These are phyloP conservation scores for Brachionus plicatilis DNA, from an alignment of 1,140 invertebrate genomes.

Conservation along the genomic window DNA sequence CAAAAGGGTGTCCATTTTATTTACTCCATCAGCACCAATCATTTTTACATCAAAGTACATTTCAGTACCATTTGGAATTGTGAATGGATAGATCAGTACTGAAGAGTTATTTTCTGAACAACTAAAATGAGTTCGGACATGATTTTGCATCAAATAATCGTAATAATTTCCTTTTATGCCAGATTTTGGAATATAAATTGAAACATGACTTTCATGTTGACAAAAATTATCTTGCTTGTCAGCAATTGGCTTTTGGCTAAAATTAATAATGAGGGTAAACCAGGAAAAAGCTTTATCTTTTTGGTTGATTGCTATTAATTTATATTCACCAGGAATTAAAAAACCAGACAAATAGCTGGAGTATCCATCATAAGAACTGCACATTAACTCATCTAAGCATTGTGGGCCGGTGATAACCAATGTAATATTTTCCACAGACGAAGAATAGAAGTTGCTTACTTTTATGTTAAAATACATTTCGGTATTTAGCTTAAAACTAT, in stretches of 20 bases:
- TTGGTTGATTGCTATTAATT: not conserved
- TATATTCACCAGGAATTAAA: not conserved
- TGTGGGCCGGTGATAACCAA: not conserved
- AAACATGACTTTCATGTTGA: not conserved
- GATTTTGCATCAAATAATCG: not conserved
- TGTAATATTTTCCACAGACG: not conserved
- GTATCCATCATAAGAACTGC: not conserved
- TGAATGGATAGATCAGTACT: not conserved
- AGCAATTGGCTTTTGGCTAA: not conserved
- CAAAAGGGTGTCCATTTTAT: conserved; percentile 17
- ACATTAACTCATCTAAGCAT: not conserved
- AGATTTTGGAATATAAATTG: not conserved
- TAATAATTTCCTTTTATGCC: not conserved
- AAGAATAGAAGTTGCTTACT: not conserved
- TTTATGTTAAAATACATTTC: not conserved
- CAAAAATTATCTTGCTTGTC: not conserved
- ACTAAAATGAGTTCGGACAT: not conserved
- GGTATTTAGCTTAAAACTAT: not conserved
- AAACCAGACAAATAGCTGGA: not conserved
- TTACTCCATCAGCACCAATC: not conserved
- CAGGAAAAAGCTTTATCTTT: not conserved
- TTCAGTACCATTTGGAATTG: not conserved
- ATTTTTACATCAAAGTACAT: not conserved
- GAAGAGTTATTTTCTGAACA: not conserved
- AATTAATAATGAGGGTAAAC: not conserved